These are phyloP conservation scores for Colletes collaris DNA, from an alignment of 2,888 invertebrate species.

Conservation along the genomic window DNA sequence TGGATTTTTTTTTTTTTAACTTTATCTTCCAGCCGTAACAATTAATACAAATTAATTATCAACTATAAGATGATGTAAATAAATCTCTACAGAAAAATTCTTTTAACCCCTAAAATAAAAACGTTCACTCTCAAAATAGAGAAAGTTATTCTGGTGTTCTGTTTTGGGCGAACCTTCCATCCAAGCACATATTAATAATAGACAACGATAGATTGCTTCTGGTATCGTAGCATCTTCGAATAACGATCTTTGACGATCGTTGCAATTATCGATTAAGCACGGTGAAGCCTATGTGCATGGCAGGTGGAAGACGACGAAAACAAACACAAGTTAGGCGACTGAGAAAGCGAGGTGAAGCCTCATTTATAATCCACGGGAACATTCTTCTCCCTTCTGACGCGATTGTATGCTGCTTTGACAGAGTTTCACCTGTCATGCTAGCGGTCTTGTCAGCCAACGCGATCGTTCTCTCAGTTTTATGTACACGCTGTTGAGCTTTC, in stretches of 20 bases:
- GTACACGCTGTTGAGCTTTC: background rate
- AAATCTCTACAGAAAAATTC: too few relatives aligned
- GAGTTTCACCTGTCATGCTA: conserved; percentile 61
- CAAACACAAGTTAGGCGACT: conserved; percentile 10
- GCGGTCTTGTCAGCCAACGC: conserved; percentile 37
- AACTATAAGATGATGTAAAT: too few relatives aligned
- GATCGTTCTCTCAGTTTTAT: conserved; percentile 14
- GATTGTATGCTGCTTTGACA: conserved; percentile 36
- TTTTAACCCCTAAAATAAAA: too few relatives aligned
- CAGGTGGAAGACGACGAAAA: conserved; percentile 19
- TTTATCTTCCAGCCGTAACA: too few relatives aligned
- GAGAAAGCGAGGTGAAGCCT: conserved; percentile 51
- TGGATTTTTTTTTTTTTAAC: too few relatives aligned
- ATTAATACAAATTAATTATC: too few relatives aligned
- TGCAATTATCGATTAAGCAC: conserved; percentile 54
- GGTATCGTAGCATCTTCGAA: background rate
- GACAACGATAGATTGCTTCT: background rate
- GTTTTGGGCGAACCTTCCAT: too few relatives aligned
- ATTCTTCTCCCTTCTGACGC: conserved; percentile 34
- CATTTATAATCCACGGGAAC: conserved; percentile 61
- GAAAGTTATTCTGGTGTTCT: background rate
- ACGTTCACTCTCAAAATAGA: too few relatives aligned
- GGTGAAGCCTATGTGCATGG: conserved; percentile 11
- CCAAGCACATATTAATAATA: background rate
- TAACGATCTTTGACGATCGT: conserved; percentile 26